Base-by-base conservation (phyloP, 2,797 vertebrate species). In the Benthosema pterotum region DNA sequence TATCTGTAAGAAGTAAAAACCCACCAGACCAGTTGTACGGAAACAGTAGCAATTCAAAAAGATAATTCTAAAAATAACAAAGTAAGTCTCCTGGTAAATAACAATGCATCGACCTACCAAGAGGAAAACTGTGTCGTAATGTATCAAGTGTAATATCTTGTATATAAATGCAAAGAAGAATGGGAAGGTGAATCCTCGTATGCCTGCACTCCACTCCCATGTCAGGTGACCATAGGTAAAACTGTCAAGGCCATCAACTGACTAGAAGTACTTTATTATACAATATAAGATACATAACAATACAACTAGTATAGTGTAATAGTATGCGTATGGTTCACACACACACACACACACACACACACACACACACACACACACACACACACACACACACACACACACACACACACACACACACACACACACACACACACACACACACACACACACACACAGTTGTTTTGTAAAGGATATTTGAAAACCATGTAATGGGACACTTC, bases 401-500 rank as follows among this genome's bases (percentile, higher is more conserved):
- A 46, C 45, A 46, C 45, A 46, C 45, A 46, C 45, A 46, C 45
- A 46, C 45, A 46, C 45, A 46, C 45, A 46, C 45, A 46, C 45
- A 46, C 45, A 46, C 45, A 46, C 45, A 46, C 45, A 46, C 45
- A 46, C 45, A 55, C 19, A 11, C 8, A 19, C 0, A 16, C 5
- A 15, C 11, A 55, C 12, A 13, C n/a, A 2, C 16, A n/a, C 56
- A 48, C 43, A 13, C 9, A 8, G 11, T 53, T 25, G 18, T 38
- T 18, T 1, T 61, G 8, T 5, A 65, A 93, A 97, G 96, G 97
- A 99, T 99, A 99, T 97, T 85, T 80, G 86, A 98, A 99, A 79
- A 93, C 95, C 93, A 97, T 94, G 9, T 71, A 93, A 84, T 99
- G 98, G 42, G 98, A 94, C 8, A 99, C 94, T 83, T 99, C 98